Base-by-base conservation (phyloP, 1,140 invertebrate species). In the Pogonomyrmex barbatus region DNA sequence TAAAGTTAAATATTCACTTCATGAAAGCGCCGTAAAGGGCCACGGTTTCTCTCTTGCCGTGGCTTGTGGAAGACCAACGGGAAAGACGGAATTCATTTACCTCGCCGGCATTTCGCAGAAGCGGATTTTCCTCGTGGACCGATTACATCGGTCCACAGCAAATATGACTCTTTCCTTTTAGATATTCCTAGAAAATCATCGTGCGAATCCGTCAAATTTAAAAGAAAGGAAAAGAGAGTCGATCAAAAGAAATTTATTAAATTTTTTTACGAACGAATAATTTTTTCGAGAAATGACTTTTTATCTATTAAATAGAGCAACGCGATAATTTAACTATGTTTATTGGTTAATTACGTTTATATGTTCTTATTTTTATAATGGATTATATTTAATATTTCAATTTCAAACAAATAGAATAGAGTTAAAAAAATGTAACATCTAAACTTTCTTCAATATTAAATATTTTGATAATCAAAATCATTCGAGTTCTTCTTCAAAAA, bases 1-100 rank as follows among this genome's bases (percentile, higher is more conserved):
- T 93, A 93, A 94, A 93, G 89, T 93, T 93, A 92, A 93, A 93
- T 93, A 93, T 93, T 92, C 93, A 92, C 89, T 92, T 93, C 92
- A 91, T 92, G 91, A 92, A 92, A 93, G 91, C 87, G 92, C 90
- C 89, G 88, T 92, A 92, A 93, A 92, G 90, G 92, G 91, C 85
- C 86, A 90, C 91, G 81, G 91, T 93, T 93, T 91, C 70, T 39
- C 86, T 88, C 76, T 63, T 76, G 63, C 88, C 88, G 90, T 88
- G 90, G 87, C 89, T 91, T 90, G 79, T 73, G 65, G 71, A 76
- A 85, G 81, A 87, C 87, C 86, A 82, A 62, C 58, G 82, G 77
- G 81, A 73, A 85, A 83, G 70, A 73, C 71, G 78, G 91, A 93
- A 93, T 93, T 93, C 89, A 93, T 93, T 90, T 91, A 91, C 87